Base-by-base conservation (phyloP, 2,888 invertebrate species). In the Cantharis nigra region DNA sequence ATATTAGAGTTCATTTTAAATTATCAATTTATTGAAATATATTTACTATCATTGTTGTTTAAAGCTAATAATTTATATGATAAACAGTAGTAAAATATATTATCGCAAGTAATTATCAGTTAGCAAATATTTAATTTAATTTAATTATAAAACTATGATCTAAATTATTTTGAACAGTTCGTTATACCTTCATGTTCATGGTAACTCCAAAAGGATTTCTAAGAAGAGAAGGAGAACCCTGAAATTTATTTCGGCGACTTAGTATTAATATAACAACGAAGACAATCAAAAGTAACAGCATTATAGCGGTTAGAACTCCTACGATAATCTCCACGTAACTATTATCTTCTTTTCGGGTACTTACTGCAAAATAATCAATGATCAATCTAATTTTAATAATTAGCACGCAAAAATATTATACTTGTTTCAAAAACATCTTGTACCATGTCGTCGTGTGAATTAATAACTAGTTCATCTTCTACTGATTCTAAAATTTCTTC, bases 301-400 rank as follows among this genome's bases (percentile, higher is more conserved):
- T 91, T 81, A 93, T 90, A 63, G 93, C 93, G 26, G 92, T 93
- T 80, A 93, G 87, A 23, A 93, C 91, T 70, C 92, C 92, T 81
- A 92, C 92, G 76, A 92, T 87, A 65, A 92, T 90, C 85, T 92
- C 92, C 71, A 92, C 90, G 84, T 91, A 91, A 75, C 90, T 90
- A 81, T 91, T 90, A 76, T 90, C 90, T 79, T 91, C 91, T 82
- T 91, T 91, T 72, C 90, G 87, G 7, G 91, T 91, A 80, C 91
- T 90, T 85, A 91, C 91, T 91, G 85, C 78, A 84, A 84, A 13
- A 28, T 2, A 69, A 69, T 18, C 2, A 67, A 67, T 23, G 16
- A 3, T 69, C 30, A 69, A 33, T 70, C 26, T 18, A 18, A 70
- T 74, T 72, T 30, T 67, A 67, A 67, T 23, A 67, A 67, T 7